Evolutionary conservation across 1,140 invertebrate genomes (phyloP), one percentile per base, ranked within the genome.

Genomic region (Mizuhopecten yessoensis): DNA sequence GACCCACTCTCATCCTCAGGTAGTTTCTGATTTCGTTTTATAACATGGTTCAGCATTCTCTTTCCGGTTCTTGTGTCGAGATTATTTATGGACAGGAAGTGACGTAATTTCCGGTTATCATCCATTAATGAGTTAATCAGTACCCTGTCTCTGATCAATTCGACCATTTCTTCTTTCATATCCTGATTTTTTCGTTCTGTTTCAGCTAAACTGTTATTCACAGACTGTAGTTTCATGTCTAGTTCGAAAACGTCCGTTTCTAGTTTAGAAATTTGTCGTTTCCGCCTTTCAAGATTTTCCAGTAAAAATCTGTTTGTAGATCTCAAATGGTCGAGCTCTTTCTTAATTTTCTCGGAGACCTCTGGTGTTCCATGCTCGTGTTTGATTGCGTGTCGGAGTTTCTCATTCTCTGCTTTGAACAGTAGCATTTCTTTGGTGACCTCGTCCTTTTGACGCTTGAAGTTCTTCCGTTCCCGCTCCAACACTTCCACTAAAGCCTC

Each of bases 161-260:
- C 57, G 9, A 0, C 15, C 57, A 75, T 75, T n/a, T 75, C 57
- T 29, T 29, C 23, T 75, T 75, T 29, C 57, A 75, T 75, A n/a
- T 75, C n/a, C n/a, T 75, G 23, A 75, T 75, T 75, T 1, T 75
- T 75, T n/a, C 57, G 57, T 75, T 75, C 57, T 75, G 57, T 75
- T 75, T 75, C 57, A 75, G 57, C 57, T 75, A 75, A 75, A 75
- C 23, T 29, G 3, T 75, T 75, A 29, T 75, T 75, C 9, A 75
- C 57, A 75, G 57, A 23, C 17, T 75, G 57, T 29, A 75, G n/a
- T 75, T 75, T 75, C n/a, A 75, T 29, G 17, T 75, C 57, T n/a
- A 75, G 11, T 75, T 75, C 57, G 11, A 75, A 75, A 1, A 75
- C 57, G 2, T 75, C 57, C n/a, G 57, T 75, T 75, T 75, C 57